Base-by-base conservation (phyloP, 2,113 vertebrate species). In the Corythornis vintsioides region DNA sequence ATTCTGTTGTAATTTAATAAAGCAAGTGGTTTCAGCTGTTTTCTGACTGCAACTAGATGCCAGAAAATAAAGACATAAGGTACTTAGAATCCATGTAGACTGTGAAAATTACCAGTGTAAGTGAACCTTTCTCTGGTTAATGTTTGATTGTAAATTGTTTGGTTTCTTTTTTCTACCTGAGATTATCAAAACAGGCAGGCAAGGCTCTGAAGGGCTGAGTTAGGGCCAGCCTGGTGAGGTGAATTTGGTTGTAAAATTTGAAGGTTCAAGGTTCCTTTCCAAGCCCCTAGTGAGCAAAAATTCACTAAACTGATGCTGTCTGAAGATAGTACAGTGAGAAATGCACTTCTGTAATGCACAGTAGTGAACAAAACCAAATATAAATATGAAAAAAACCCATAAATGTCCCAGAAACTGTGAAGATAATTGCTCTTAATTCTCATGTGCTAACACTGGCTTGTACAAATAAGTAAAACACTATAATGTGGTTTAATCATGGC, bases 281-380 rank as follows among this genome's bases (percentile, higher is more conserved):
- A 11, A 31, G 48, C 10, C 25, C 15, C 10, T 43, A 29, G 5
- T 31, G 47, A 65, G 33, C 2, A 3, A 69, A n/a, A 16, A 57
- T 56, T 6, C 50, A 47, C 35, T 35, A 29, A 76, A 72, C 15
- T 28, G 20, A 3, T 60, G 28, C 17, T 61, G 7, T 65, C 40
- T 83, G 57, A 75, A 60, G 66, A 48, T 24, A 60, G 20, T 35
- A 50, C 33, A 10, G 9, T 47, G 64, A 55, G 47, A 83, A 76
- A 61, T 76, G 28, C 18, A 63, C 20, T 80, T 47, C 25, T 56
- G 7, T 40, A 83, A 79, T 28, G 40, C 42, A 71, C 20, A 53
- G 53, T n/a, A 83, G 50, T 0, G 1, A 83, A 42, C 16, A 65
- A 79, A 3, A 1, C 3, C 7, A 45, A 65, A 45, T 7, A 20